These are phyloP conservation scores for Isurus oxyrinchus DNA, from an alignment of 2,113 vertebrate genomes.

Conservation along the genomic window DNA sequence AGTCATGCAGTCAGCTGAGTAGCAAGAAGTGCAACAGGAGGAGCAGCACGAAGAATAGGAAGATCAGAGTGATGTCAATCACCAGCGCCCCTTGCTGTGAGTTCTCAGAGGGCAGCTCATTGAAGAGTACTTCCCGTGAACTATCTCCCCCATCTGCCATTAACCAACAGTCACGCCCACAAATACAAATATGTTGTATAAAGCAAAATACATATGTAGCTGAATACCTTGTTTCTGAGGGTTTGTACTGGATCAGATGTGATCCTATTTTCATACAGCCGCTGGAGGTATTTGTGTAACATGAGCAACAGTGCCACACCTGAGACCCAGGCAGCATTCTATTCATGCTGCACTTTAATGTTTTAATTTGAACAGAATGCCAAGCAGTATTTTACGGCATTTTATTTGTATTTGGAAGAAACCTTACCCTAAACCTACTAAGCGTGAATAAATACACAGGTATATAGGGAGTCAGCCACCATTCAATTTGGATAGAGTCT, in stretches of 20 bases:
- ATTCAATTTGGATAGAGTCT: not conserved
- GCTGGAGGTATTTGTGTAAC: not conserved
- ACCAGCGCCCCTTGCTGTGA: not conserved
- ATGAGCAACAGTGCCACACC: not conserved
- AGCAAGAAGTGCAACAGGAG: not conserved
- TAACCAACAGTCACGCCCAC: not conserved
- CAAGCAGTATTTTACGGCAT: not conserved
- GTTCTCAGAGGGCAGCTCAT: not conserved
- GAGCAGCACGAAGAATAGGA: not conserved
- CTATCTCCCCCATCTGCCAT: not conserved
- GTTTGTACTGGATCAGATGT: not conserved
- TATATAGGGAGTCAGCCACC: not conserved
- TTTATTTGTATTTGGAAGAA: not conserved
- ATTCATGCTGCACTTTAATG: not conserved
- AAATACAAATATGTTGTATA: not conserved
- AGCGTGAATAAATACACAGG: not conserved
- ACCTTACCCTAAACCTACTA: not conserved
- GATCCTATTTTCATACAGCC: not conserved
- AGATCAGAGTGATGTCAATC: not conserved
- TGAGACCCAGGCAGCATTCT: conserved; percentile 6
- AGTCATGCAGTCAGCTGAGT: not conserved
- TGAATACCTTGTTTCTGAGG: not conserved
- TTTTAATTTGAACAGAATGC: not conserved
- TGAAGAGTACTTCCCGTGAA: not conserved
- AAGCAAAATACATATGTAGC: not conserved